These are phyloP conservation scores for Xestia sexstrigata DNA, from an alignment of 2,888 invertebrate genomes.

Conservation along the genomic window DNA sequence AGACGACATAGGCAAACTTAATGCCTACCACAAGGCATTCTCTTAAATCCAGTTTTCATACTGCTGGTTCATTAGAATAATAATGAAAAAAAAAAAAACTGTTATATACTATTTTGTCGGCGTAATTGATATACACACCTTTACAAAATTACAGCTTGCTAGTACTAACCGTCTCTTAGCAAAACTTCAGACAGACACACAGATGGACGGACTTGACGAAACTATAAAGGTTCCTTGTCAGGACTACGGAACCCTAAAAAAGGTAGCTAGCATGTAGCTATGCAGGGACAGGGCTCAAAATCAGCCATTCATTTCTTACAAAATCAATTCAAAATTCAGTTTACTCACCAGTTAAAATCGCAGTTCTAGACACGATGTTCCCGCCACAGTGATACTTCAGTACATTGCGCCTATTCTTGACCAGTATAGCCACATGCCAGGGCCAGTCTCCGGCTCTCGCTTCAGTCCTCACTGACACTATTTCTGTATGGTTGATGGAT, in stretches of 20 bases:
- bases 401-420: constrained; percentile 65
- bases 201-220: too few relatives aligned
- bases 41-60: background rate
- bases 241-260: too few relatives aligned
- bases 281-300: background rate
- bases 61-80: background rate
- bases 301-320: background rate
- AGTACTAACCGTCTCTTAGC: too few relatives aligned
- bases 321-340: background rate
- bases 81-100: too few relatives aligned
- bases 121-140: too few relatives aligned
- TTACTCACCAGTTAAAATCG: constrained; percentile 83
- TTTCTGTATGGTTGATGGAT: constrained; percentile 79
- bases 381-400: constrained; percentile 83
- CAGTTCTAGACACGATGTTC: constrained; percentile 83
- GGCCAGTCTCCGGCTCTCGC: constrained; percentile 86
- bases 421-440: constrained; percentile 85
- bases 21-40: background rate
- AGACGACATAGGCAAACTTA: background rate
- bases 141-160: too few relatives aligned
- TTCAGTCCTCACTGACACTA: constrained; percentile 79
- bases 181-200: too few relatives aligned
- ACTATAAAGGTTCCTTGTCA: too few relatives aligned
- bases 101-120: too few relatives aligned
- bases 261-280: background rate